Evolutionary conservation across 2,797 vertebrate genomes (phyloP), one percentile per base, ranked within the genome.

Genomic region (Sebastes miniatus): DNA sequence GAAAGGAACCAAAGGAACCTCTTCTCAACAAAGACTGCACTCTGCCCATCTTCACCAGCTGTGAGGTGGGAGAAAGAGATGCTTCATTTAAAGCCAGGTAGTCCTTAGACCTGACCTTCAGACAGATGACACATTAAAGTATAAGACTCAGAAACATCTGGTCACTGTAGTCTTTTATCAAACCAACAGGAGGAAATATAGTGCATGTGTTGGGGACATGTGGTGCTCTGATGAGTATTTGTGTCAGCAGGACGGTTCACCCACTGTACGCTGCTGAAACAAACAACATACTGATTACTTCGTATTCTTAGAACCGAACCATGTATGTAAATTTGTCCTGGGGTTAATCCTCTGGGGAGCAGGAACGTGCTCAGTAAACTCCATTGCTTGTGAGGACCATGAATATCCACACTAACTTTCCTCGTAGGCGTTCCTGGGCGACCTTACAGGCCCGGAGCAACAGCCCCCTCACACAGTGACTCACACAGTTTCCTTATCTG

Each of bases 401-500:
- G 1, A 59, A 32, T 12, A 22, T 13, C 11, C 9, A 10, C 3
- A 11, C 8, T 31, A 27, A 66, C 52, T 16, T 50, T 59, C 18
- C 20, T 47, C 11, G 7, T n/a, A 43, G 39, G 5, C 5, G 5
- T 39, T 43, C 39, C 5, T 43, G 39, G 39, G 13, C 13, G 39
- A 43, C 39, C 39, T 43, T 43, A 1, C 24, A 27, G 27, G 27
- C 27, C 61, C n/a, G 6, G 8, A 32, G 69, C 56, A 13, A 8
- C 72, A 36, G 62, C 57, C 63, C n/a, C 20, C 3, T 61, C 57
- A 27, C 5, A 70, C 20, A 77, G 29, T 3, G 16, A 25, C 8
- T 58, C 4, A 7, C 66, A 70, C 63, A 65, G 1, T 3, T 43
- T 34, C 56, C 76, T 83, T 83, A 87, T 89, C 83, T 65, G 74